A percentile compares a stretch with the other conserved stretches of the same genome.
Conservation (phyloP, 2,797 vertebrate species). For the Sitta carolinensis region DNA sequence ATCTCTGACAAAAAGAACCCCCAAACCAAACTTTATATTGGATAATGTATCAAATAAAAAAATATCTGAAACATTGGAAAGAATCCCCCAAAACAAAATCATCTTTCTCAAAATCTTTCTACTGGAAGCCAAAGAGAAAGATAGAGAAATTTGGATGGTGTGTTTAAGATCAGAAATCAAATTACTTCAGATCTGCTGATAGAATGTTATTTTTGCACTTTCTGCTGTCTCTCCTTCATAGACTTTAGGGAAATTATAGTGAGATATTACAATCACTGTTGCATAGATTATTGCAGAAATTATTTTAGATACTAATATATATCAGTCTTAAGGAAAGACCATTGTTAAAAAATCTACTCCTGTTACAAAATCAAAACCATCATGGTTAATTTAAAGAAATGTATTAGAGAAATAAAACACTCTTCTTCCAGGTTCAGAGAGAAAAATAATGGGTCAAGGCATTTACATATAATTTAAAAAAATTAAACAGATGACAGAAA, state of each 20-base stretch:
- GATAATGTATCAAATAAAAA: neutral
- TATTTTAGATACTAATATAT: neutral
- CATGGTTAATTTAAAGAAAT: neutral
- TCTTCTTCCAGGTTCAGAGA: neutral
- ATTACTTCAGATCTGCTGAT: neutral
- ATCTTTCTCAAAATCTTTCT: neutral
- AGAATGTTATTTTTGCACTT: neutral
- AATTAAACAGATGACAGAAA: neutral
- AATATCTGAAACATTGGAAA: neutral
- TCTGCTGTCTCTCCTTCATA: neutral
- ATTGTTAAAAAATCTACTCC: neutral
- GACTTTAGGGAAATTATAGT: neutral
- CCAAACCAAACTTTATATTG: rapidly evolving
- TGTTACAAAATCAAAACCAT: neutral
- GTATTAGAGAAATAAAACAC: neutral
- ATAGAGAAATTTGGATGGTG: neutral
- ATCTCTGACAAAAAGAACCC: neutral
- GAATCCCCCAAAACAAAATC: neutral
- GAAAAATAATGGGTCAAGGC: neutral
- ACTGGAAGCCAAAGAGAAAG: rapidly evolving
- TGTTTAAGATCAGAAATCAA: neutral
- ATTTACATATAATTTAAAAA: neutral
- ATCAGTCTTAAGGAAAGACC: neutral
- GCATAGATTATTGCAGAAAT: neutral
- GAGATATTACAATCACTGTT: neutral